Base-by-base conservation (phyloP, 2,797 vertebrate species). In the Cossypha niveicapilla region DNA sequence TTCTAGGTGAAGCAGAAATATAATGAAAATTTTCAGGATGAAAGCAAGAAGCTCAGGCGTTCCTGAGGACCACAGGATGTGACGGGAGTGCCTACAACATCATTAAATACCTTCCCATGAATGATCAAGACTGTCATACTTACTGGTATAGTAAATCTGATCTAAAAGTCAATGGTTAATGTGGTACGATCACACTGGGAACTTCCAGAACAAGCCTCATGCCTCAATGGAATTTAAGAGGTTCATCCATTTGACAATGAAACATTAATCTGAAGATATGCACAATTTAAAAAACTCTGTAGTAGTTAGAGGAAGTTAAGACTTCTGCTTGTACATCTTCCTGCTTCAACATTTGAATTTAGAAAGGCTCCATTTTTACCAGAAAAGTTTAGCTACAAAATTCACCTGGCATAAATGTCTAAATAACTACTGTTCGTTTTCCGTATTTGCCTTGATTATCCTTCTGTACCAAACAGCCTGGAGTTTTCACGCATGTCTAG, bases 261-360 rank as follows among this genome's bases (percentile, higher is more conserved):
- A 78, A 88, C 30, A 72, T 7, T 5, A 2, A 92, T 73, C 66
- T 91, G 66, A 83, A 93, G 48, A 91, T 56, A 82, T 6, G 14
- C n/a, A 73, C 35, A 65, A 80, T 35, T 67, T 53, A 82, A 76
- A 81, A n/a, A 10, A 24, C 1, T 17, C 56, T 73, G 39, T 41
- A 77, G 78, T 76, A 94, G 54, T 65, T 65, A 84, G 6, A 92
- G 41, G 54, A 95, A 88, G 50, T 92, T 95, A 96, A 96, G 95
- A 96, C 88, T 88, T 96, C 79, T 95, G 86, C 57, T 93, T 95
- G 65, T 90, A 96, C 63, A 48, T 96, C 95, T 92, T 95, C 65
- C 93, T 75, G 87, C 94, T 95, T 92, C 94, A 91, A 96, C 74
- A 96, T 80, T 50, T 92, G 71, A 96, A 86, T 56, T 83, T 84